Evolutionary conservation across 1,140 invertebrate species (phyloP).

Genomic region (Papilio helenus): DNA sequence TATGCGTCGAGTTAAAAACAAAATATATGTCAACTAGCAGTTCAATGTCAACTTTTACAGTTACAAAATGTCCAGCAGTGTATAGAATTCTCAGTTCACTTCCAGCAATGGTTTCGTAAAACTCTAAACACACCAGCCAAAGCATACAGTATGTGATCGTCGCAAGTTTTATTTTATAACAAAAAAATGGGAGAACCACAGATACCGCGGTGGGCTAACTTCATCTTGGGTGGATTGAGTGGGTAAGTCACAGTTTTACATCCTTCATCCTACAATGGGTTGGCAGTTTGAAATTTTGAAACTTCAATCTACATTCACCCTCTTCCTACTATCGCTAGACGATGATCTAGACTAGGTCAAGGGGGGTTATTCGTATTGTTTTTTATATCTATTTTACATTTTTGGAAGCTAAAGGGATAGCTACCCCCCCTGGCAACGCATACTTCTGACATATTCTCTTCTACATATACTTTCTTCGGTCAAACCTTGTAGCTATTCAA

Average conservation of each 20-base stretch:
- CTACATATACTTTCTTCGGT: too few relatives aligned
- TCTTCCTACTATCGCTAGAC: too few relatives aligned
- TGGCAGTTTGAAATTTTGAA: too few relatives aligned
- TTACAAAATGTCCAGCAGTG: not conserved
- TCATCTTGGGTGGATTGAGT: conserved; percentile 55
- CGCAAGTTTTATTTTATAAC: conserved; percentile 10
- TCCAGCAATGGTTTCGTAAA: not conserved
- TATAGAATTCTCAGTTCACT: not conserved
- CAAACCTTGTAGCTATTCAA: too few relatives aligned
- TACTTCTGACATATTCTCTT: too few relatives aligned
- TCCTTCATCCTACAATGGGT: not conserved
- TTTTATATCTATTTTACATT: too few relatives aligned
- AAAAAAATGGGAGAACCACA: conserved; percentile 40
- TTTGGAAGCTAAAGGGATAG: too few relatives aligned
- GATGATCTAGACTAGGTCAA: too few relatives aligned
- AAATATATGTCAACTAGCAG: not conserved
- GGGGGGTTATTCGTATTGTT: too few relatives aligned
- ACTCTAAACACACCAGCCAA: not conserved
- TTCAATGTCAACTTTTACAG: not conserved
- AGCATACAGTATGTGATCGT: not conserved
- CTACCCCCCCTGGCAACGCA: too few relatives aligned
- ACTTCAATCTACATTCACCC: too few relatives aligned
- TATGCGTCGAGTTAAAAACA: not conserved
- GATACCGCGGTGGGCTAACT: conserved; percentile 54
- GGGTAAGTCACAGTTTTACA: conserved; percentile 47